These are phyloP conservation scores for Taxidea taxus DNA, from an alignment of 2,113 vertebrate genomes.

Conservation along the genomic window DNA sequence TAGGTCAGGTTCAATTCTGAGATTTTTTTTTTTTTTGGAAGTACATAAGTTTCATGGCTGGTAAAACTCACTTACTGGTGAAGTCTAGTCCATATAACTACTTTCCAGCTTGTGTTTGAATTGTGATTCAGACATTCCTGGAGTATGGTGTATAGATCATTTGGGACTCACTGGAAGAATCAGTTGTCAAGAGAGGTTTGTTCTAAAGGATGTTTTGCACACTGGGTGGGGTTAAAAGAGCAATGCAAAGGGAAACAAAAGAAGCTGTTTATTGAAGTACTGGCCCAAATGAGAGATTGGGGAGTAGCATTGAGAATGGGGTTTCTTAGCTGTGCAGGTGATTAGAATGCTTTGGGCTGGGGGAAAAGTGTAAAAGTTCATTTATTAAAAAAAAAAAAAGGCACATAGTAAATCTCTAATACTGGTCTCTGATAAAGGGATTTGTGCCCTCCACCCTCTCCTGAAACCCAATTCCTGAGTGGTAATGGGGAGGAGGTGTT, in stretches of 20 bases:
- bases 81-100: neutral
- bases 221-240: neutral
- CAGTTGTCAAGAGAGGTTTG: neutral
- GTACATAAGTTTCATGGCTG: neutral
- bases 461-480: neutral
- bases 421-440: neutral
- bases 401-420: neutral
- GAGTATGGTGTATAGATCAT: neutral
- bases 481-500: accelerated
- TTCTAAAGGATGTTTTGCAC: neutral
- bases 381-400: neutral
- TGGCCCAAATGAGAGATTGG: neutral
- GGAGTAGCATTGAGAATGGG: neutral
- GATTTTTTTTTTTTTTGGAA: neutral
- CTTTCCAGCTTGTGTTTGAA: neutral
- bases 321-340: neutral
- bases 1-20: neutral
- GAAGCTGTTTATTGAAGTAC: neutral
- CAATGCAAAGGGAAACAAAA: neutral
- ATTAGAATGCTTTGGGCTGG: neutral
- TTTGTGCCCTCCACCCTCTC: neutral
- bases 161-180: neutral
- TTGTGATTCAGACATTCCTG: neutral
- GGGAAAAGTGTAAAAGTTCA: neutral
- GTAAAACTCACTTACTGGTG: neutral